Evolutionary conservation across 1,140 invertebrate species (phyloP).

Genomic region (Cataglyphis hispanica): DNA sequence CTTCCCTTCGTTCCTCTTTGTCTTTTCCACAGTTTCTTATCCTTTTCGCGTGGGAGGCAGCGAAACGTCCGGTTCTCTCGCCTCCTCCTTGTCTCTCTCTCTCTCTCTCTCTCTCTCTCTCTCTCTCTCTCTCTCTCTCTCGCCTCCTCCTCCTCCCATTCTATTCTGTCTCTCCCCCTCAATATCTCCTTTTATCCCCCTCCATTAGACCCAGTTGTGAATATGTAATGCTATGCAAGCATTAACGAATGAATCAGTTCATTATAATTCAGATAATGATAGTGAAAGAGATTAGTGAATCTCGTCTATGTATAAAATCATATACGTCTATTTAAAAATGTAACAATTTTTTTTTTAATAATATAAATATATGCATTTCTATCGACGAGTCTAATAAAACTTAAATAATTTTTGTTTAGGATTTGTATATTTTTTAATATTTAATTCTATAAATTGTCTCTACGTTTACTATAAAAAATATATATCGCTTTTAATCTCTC

Average conservation of each 20-base stretch:
- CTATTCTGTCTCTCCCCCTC: background rate
- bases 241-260: constrained; percentile 28
- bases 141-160: background rate
- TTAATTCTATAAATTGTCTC: background rate
- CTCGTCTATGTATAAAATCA: background rate
- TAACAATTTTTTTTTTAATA: background rate
- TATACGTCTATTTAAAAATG: background rate
- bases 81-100: constrained; percentile 31
- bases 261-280: constrained; percentile 22
- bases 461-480: background rate
- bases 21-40: constrained; percentile 56
- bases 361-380: background rate
- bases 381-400: background rate
- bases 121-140: background rate
- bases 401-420: background rate
- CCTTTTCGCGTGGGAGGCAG: constrained; percentile 80
- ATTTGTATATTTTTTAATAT: background rate
- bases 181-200: constrained; percentile 34
- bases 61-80: constrained; percentile 78
- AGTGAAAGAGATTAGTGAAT: constrained; percentile 3
- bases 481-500: background rate
- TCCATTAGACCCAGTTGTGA: constrained; percentile 24
- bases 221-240: constrained; percentile 46
- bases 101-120: background rate
- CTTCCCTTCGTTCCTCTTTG: background rate